Evolutionary conservation across 2,888 invertebrate species (phyloP), one percentile per base, ranked within the genome.

Genomic region (Oscheius onirici): DNA sequence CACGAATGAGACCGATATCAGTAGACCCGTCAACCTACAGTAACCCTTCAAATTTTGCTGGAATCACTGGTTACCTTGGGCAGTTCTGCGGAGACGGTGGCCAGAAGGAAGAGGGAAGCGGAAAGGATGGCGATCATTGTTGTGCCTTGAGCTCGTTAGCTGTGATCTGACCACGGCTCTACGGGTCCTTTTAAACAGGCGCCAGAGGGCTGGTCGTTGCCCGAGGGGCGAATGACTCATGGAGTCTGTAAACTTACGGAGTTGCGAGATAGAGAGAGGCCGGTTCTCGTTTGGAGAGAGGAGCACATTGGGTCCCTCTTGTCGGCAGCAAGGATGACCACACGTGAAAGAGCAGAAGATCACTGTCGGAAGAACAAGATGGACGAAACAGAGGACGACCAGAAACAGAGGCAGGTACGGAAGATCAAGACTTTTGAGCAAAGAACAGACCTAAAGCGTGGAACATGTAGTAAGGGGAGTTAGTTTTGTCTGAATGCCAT

Each of bases 211-310:
- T 46, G 46, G 63, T 63, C 49, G 63, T 46, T 58, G 41, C 58
- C 58, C 43, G 15, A 8, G 22, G 63, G 63, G 49, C 49, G 49
- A 46, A 46, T 63, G 63, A 63, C 63, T 63, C 63, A 63, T 63
- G n/a, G 49, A 63, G 63, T 63, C 63, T 63, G 63, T 63, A 63
- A 63, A 63, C 63, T 63, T 49, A 49, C 63, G 63, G 63, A 49
- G 49, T 63, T 63, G 63, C 63, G 34, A 34, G 34, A 34, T 34
- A 34, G 34, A 34, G 20, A 61, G 26, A 49, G 46, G 46, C 63
- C 63, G 63, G 63, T 63, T 63, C 49, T 17, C 10, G 49, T 15
- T 15, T 22, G 20, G 49, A 49, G 49, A 22, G 17, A 49, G 49
- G 15, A 34, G 34, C 34, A 6, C 34, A 3, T 34, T 34, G 34